Conservation (phyloP, 2,888 invertebrate genomes). For the Falcaria lacertinaria region DNA sequence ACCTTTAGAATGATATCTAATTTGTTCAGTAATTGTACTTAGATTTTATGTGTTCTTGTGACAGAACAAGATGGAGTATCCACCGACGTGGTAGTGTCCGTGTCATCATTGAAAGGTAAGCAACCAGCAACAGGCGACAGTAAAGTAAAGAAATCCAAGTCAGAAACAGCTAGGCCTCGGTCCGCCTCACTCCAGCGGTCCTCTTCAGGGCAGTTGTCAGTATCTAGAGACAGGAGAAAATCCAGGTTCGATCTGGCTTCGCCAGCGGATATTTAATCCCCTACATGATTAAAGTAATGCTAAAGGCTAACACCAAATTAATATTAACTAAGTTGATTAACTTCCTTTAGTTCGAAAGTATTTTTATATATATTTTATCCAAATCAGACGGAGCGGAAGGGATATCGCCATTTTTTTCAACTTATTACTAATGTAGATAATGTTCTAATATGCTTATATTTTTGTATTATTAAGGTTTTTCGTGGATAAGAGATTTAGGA, state of each 20-base stretch:
- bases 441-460: not conserved
- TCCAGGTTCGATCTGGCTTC: conserved; percentile 66
- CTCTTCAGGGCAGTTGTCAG: conserved; percentile 62
- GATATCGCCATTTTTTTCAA: conserved; percentile 2
- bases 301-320: too few relatives aligned
- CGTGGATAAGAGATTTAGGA: too few relatives aligned
- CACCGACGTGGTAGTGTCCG: conserved; percentile 64
- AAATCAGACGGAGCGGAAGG: conserved; percentile 2
- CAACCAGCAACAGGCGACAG: conserved; percentile 71
- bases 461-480: too few relatives aligned
- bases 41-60: conserved; percentile 6
- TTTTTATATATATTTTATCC: not conserved
- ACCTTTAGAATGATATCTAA: too few relatives aligned
- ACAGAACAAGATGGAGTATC: conserved; percentile 64
- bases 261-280: conserved; percentile 44
- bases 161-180: conserved; percentile 60
- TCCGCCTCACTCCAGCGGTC: conserved; percentile 69
- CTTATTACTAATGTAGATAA: not conserved
- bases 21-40: too few relatives aligned
- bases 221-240: conserved; percentile 56
- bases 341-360: too few relatives aligned
- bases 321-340: too few relatives aligned
- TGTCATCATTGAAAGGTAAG: conserved; percentile 70
- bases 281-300: too few relatives aligned
- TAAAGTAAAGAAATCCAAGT: conserved; percentile 70